Evolutionary conservation across 2,113 vertebrate species (phyloP).

Genomic region (Chaetops frenatus): DNA sequence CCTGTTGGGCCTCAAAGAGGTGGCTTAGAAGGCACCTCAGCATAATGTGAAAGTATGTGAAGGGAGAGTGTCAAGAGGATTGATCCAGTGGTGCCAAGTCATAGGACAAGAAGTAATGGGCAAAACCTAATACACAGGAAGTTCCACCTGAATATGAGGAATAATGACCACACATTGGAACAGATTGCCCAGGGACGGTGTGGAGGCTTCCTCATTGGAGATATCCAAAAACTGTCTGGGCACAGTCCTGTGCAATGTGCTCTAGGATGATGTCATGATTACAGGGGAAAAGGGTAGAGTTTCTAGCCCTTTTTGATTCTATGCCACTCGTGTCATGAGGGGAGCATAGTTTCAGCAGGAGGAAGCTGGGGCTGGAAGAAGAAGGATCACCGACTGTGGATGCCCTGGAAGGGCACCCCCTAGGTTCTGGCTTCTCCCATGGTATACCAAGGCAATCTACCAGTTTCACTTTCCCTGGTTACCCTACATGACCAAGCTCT

Average conservation of each 20-base stretch:
- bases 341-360: not conserved
- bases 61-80: not conserved
- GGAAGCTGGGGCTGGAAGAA: not conserved
- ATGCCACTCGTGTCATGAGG: not conserved
- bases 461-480: too few relatives aligned
- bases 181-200: not conserved
- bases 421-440: too few relatives aligned
- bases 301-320: not conserved
- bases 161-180: fast-evolving
- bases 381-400: not conserved
- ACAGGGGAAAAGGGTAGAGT: not conserved
- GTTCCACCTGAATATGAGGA: not conserved
- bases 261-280: not conserved
- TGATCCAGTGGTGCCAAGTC: not conserved
- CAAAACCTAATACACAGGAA: not conserved
- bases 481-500: too few relatives aligned
- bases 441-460: too few relatives aligned
- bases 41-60: not conserved
- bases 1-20: not conserved
- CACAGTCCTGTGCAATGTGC: too few relatives aligned
- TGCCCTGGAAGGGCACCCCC: too few relatives aligned
- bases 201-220: not conserved
- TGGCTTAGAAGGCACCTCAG: not conserved
- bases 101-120: not conserved
- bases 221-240: not conserved